Percentiles rank a stretch among this genome's conserved stretches.
Evolutionary conservation across 2,888 invertebrate genomes (phyloP).

Genomic region (Melieria picta): DNA sequence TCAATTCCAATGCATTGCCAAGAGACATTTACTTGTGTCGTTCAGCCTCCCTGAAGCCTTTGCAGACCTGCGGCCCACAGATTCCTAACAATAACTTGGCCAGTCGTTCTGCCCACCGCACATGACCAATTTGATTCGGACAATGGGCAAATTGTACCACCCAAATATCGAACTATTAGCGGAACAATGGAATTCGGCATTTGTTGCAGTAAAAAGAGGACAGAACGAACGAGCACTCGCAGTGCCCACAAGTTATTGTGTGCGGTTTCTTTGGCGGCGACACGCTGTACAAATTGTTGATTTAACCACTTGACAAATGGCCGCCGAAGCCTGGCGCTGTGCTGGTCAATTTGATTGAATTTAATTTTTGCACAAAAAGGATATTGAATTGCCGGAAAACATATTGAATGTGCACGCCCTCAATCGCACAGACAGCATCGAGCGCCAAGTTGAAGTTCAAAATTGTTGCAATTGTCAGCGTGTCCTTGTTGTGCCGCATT

Average conservation of each 20-base stretch:
- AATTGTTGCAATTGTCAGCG: conserved; percentile 30
- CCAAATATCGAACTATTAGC: conserved; percentile 43
- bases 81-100: not conserved
- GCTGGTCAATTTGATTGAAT: conserved; percentile 38
- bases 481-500: conserved; percentile 30
- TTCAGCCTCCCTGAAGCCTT: not conserved
- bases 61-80: conserved; percentile 8
- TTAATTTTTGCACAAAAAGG: conserved; percentile 14
- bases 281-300: conserved; percentile 27
- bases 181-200: conserved; percentile 24
- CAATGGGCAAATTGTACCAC: conserved; percentile 50
- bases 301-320: conserved; percentile 5
- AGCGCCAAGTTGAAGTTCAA: conserved; percentile 26
- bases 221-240: too few species aligned
- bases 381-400: conserved; percentile 5
- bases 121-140: conserved; percentile 56
- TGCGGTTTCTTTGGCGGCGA: conserved; percentile 23
- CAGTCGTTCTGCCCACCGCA: conserved; percentile 20
- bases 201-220: too few species aligned
- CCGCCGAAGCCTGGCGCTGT: conserved; percentile 1
- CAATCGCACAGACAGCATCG: not conserved
- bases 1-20: too few species aligned
- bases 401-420: conserved; percentile 9
- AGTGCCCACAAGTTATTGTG: not conserved
- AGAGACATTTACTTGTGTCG: too few species aligned